Conservation (phyloP, 2,888 invertebrate species). For the Boloria selene region DNA sequence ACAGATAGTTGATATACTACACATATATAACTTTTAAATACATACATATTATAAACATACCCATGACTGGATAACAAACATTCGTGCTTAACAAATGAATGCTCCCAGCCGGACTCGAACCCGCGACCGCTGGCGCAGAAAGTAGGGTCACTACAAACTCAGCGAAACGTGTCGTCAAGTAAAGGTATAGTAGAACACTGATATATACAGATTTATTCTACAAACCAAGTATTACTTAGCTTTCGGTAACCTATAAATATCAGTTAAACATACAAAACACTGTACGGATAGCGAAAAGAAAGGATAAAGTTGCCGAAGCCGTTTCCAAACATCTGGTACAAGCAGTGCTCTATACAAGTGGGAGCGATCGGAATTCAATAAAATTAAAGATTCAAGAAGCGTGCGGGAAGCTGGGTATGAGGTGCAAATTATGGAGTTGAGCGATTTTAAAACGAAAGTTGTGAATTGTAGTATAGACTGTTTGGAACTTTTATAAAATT, state of each 20-base stretch:
- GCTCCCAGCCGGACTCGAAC: no score
- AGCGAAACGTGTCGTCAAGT: no score
- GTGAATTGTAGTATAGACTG: not conserved
- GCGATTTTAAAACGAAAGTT: conserved; percentile 60
- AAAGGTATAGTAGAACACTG: no score
- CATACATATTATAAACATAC: no score
- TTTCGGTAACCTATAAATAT: conserved; percentile 28
- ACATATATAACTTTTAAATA: no score
- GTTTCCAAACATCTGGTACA: conserved; percentile 42
- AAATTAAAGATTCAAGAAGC: conserved; percentile 72
- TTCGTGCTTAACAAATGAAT: no score
- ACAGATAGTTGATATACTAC: no score
- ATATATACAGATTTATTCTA: not conserved
- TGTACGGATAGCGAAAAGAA: conserved; percentile 36
- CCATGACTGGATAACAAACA: no score
- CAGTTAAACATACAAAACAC: conserved; percentile 30
- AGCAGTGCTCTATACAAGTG: conserved; percentile 44
- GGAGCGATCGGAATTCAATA: conserved; percentile 70
- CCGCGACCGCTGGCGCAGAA: no score
- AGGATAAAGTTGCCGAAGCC: conserved; percentile 37
- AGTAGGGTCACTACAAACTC: no score
- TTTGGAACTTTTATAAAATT: no score
- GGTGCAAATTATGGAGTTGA: conserved; percentile 50
- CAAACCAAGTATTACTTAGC: not conserved
- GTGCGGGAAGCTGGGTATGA: conserved; percentile 53